Percentiles rank a stretch among this genome's conserved stretches.
These are phyloP conservation scores for Helicoverpa assulta DNA, from an alignment of 2,888 invertebrate genomes.

Conservation along the genomic window DNA sequence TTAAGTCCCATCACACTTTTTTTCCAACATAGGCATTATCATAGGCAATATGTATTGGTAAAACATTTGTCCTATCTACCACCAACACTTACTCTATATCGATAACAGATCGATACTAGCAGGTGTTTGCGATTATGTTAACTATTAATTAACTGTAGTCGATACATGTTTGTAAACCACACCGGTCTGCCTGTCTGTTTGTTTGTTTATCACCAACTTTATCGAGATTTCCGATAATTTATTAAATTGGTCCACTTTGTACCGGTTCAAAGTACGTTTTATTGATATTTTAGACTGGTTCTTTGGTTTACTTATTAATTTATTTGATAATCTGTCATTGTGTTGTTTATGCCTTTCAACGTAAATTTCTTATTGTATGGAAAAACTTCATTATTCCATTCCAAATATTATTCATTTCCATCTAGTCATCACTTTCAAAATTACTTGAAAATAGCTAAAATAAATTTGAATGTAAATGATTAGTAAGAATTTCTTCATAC, in stretches of 20 bases:
- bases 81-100: conserved; percentile 23
- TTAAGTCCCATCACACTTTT: too few species aligned
- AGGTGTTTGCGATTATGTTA: conserved; percentile 73
- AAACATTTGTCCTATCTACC: conserved; percentile 22
- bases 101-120: conserved; percentile 42
- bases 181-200: conserved; percentile 46
- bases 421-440: too few species aligned
- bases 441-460: too few species aligned
- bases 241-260: conserved; percentile 35
- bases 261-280: conserved; percentile 54
- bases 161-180: conserved; percentile 68
- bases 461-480: background rate
- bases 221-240: conserved; percentile 52
- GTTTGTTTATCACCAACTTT: conserved; percentile 44
- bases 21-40: too few species aligned
- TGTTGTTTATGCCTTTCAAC: too few species aligned
- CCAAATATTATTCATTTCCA: too few species aligned
- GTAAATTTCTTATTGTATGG: too few species aligned
- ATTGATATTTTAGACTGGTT: conserved; percentile 29
- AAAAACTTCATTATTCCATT: background rate
- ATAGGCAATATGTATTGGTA: too few species aligned
- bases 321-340: too few species aligned
- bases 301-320: background rate
- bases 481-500: conserved; percentile 1
- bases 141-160: conserved; percentile 69